Evolutionary conservation across 2,797 vertebrate species (phyloP).

Genomic region (Toxotes lorentzi): DNA sequence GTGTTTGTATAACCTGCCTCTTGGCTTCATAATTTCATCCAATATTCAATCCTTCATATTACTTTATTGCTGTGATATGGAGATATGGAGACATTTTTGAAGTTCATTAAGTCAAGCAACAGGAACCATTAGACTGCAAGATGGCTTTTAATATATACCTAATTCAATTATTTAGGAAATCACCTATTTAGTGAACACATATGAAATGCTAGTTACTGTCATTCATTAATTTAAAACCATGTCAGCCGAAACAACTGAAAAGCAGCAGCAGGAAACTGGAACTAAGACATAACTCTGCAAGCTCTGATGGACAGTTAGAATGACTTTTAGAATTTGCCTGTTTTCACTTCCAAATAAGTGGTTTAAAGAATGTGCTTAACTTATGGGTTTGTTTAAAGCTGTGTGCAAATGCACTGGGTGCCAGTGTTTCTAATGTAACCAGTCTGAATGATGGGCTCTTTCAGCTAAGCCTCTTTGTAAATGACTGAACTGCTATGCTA

Average conservation of each 20-base stretch:
- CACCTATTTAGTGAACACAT: background rate
- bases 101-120: background rate
- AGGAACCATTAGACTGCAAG: background rate
- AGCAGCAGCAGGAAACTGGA: background rate
- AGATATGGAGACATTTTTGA: background rate
- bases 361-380: background rate
- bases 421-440: conserved; percentile 6
- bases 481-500: conserved; percentile 14
- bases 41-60: background rate
- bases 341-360: background rate
- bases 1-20: background rate
- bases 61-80: background rate
- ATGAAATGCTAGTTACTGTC: background rate
- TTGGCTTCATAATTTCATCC: background rate
- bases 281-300: background rate
- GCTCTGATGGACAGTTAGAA: conserved; percentile 8
- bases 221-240: background rate
- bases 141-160: background rate
- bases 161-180: background rate
- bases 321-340: background rate
- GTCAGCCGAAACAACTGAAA: no score
- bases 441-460: conserved; percentile 23
- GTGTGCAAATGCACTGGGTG: background rate
- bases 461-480: background rate
- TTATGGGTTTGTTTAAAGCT: background rate